Percentiles rank a stretch among this genome's conserved stretches.
These are phyloP conservation scores for Tribolium madens DNA, from an alignment of 1,140 invertebrate genomes.

Conservation along the genomic window DNA sequence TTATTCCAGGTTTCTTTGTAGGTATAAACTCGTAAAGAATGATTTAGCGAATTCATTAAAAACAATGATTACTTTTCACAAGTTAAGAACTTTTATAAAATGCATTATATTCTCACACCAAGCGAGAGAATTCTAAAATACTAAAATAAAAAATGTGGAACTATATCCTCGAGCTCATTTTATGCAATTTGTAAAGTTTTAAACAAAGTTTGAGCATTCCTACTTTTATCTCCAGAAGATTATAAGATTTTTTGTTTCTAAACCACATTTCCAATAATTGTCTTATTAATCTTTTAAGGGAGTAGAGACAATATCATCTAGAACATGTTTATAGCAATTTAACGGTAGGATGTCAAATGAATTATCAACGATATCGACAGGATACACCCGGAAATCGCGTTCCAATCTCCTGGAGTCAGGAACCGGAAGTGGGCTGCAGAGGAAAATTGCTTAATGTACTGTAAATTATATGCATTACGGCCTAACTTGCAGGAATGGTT, in stretches of 20 bases:
- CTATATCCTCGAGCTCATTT: slow-evolving; percentile 20
- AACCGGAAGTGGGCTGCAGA: slow-evolving; percentile 34
- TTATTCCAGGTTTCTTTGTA: neutral
- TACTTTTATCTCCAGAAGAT: slow-evolving; percentile 8
- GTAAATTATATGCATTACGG: slow-evolving; percentile 45
- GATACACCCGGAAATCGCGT: slow-evolving; percentile 37
- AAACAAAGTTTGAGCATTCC: slow-evolving; percentile 1
- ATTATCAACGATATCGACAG: slow-evolving; percentile 21
- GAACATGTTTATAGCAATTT: neutral
- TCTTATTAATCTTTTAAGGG: neutral
- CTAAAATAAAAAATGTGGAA: slow-evolving; percentile 31
- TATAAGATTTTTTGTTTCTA: slow-evolving; percentile 18
- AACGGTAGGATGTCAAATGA: neutral
- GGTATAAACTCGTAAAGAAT: neutral
- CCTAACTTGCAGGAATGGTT: slow-evolving; percentile 34
- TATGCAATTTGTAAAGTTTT: slow-evolving; percentile 33
- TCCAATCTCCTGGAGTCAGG: slow-evolving; percentile 32
- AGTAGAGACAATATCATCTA: neutral
- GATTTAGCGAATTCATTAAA: slow-evolving; percentile 33
- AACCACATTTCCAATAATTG: neutral
- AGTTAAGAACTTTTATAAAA: slow-evolving; percentile 11
- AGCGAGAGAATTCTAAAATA: slow-evolving; percentile 7
- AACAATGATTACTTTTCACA: slow-evolving; percentile 6
- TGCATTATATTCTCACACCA: slow-evolving; percentile 15
- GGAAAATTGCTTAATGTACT: slow-evolving; percentile 45